A percentile compares a stretch with the other conserved stretches of the same genome.
phyloP scores from a whole-genome alignment of 2,888 invertebrate genomes.

The Microdon myrmicae region DNA sequence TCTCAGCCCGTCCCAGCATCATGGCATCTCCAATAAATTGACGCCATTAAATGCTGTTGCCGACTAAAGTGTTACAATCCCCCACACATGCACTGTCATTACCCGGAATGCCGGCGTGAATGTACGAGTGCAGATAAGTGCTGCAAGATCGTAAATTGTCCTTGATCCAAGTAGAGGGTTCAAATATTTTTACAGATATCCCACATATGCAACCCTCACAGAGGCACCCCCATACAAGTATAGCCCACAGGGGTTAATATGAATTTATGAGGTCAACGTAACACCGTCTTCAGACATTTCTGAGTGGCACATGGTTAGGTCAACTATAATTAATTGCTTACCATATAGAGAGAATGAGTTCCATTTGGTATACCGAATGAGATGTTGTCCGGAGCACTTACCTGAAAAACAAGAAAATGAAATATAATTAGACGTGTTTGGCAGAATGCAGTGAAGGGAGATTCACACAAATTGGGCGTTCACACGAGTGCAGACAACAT shows the following conservation, averaged over 20 bases:
- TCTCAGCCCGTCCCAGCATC: constrained; percentile 4
- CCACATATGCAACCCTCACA: constrained; percentile 7
- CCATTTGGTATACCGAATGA: constrained; percentile 40
- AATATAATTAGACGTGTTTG: constrained; percentile 26
- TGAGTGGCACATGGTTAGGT: constrained; percentile 15
- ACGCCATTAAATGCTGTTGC: constrained; percentile 25
- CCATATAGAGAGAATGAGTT: constrained; percentile 19
- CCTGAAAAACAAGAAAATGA: constrained; percentile 31
- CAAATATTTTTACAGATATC: constrained; percentile 16
- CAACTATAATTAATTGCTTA: constrained; percentile 44
- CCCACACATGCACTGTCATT: background rate
- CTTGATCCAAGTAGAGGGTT: constrained; percentile 41
- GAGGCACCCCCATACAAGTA: constrained; percentile 13
- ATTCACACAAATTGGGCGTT: too few relatives aligned
- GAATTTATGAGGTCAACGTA: constrained; percentile 45
- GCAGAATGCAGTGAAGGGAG: background rate
- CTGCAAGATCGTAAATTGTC: constrained; percentile 37
- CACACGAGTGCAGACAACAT: too few relatives aligned
- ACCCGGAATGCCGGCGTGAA: constrained; percentile 4
- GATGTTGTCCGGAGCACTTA: constrained; percentile 41
- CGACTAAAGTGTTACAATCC: background rate
- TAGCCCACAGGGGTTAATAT: constrained; percentile 35
- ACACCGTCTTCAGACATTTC: constrained; percentile 19
- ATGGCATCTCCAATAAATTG: constrained; percentile 18
- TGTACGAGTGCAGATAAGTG: constrained; percentile 43